Percentiles rank a stretch among this genome's conserved stretches.
Evolutionary conservation across 2,113 vertebrate genomes (phyloP).

Genomic region (Centropus bengalensis): DNA sequence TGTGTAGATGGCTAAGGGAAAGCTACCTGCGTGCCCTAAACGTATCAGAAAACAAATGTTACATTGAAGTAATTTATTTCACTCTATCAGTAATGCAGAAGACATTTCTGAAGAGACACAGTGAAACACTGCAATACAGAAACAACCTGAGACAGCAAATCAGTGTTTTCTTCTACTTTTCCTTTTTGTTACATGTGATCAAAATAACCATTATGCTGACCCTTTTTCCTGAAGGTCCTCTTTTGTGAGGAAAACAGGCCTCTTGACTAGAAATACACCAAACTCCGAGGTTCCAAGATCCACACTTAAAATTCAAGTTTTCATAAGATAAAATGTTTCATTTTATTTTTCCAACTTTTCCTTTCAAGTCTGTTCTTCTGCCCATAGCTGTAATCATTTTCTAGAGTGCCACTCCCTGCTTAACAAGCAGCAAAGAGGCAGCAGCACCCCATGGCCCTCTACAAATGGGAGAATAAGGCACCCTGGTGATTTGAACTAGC

Average conservation of each 20-base stretch:
- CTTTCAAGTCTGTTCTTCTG: not conserved
- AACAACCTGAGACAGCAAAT: not conserved
- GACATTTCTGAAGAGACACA: not conserved
- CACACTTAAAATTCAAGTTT: not conserved
- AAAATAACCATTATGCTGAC: not conserved
- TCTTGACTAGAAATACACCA: not conserved
- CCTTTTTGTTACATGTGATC: not conserved
- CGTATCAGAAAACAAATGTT: not conserved
- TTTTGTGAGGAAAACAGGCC: not conserved
- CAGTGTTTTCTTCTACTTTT: not conserved
- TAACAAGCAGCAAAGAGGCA: not conserved
- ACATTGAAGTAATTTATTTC: not conserved
- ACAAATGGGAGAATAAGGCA: not conserved
- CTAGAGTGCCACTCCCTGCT: not conserved
- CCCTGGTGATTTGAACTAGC: not conserved
- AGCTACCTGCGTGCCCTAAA: rapidly evolving
- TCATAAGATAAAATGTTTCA: not conserved
- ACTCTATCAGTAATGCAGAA: not conserved
- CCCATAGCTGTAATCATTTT: not conserved
- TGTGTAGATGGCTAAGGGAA: not conserved
- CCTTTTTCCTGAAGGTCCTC: not conserved
- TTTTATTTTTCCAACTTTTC: not conserved
- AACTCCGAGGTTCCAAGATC: not conserved
- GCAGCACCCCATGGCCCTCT: not conserved
- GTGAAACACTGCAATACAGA: not conserved